phyloP scores from a whole-genome alignment of 2,113 vertebrate genomes.

The Pseudopodoces humilis region DNA sequence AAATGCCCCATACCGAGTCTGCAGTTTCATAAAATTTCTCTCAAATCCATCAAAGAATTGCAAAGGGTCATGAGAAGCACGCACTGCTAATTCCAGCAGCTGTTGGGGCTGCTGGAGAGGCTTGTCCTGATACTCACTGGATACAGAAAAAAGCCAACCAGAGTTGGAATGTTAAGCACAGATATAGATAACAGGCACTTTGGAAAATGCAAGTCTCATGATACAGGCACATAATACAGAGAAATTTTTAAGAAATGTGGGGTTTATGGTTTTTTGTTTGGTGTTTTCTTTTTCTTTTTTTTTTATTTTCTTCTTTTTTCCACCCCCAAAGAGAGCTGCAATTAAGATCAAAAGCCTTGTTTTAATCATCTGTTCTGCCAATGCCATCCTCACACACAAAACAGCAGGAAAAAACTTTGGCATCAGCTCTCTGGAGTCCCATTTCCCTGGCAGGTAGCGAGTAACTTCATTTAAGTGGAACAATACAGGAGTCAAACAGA shows the following conservation, averaged over 20 bases:
- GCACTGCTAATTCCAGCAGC: not conserved
- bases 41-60: slow-evolving; percentile 33
- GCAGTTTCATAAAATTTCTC: slow-evolving; percentile 40
- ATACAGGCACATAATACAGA: not conserved
- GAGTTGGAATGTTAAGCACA: not conserved
- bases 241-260: not conserved
- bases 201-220: not conserved
- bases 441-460: slow-evolving; percentile 6
- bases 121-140: not conserved
- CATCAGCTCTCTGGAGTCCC: not conserved
- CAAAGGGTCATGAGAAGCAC: not conserved
- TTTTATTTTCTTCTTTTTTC: fast-evolving
- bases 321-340: not conserved
- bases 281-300: not conserved
- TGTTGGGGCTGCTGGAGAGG: not conserved
- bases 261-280: too few relatives aligned
- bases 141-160: not conserved
- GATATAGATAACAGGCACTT: not conserved
- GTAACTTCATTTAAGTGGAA: not conserved
- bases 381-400: not conserved
- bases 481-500: not conserved
- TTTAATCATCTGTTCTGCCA: not conserved
- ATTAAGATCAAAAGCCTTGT: not conserved
- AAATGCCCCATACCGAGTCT: not conserved
- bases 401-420: not conserved